Evolutionary conservation across 2,888 invertebrate species (phyloP), one percentile per base, ranked within the genome.

Genomic region (Epinotia demarniana): DNA sequence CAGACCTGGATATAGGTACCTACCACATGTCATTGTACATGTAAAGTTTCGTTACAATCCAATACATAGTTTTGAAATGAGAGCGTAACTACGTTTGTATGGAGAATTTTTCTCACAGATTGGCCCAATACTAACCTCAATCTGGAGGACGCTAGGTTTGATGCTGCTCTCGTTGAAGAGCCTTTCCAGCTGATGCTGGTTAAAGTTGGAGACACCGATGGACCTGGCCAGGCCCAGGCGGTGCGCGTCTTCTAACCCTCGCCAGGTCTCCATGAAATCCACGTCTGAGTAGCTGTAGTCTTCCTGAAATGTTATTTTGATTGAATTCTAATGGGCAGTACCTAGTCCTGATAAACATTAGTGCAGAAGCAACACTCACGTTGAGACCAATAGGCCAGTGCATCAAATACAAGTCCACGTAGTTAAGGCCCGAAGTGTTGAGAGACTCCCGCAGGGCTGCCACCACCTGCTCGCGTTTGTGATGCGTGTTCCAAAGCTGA

Each of bases 151-250:
- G 0, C 94, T 95, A 0, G 96, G 96, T 78, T 93, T 95, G 16
- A 96, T 87, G 0, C 79, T 90, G 2, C 95, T 94, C 67, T 91
- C 92, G 1, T 93, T 89, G 3, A 97, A 78, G n/a, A 98, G 80
- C 63, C 96, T 92, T 18, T 95, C 89, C 23, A 97, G 83, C 86
- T 98, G 97, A 43, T 95, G 89, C 62, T 93, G 94, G 84, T 97
- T 97, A 84, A 97, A 98, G 87, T 98, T 98, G 23, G 97, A 97
- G 4, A 97, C 82, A 0, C 97, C 98, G 70, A 98, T 97, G 57
- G 96, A 95, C 83, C 95, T 96, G 0, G 95, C 90, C 13, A 97
- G 86, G 0, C 97, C 96, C 19, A 95, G 91, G 2, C 89, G 88
- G 1, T 95, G 94, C 18, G 95, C 93, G 76, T 95, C 94, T 84